Conservation (phyloP, 2,113 vertebrate genomes). For the Quiscalus mexicanus region DNA sequence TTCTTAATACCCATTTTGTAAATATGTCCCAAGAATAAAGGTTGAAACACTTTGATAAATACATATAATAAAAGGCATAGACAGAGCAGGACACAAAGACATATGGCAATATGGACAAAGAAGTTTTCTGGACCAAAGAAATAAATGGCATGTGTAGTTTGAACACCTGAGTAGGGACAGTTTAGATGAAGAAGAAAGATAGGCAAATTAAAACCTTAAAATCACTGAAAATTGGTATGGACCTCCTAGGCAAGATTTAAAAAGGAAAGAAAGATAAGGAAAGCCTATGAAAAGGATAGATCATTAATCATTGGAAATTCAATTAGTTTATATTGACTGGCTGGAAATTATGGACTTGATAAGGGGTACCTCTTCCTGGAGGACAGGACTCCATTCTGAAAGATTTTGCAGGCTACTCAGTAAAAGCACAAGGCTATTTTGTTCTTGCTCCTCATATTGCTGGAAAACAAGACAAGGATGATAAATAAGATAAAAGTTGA, state of each 20-base stretch:
- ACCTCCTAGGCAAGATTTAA: slow-evolving; percentile 41
- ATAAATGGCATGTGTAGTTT: slow-evolving; percentile 71
- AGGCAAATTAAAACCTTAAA: slow-evolving; percentile 70
- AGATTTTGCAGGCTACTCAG: background rate
- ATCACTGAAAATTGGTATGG: slow-evolving; percentile 61
- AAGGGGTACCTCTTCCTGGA: slow-evolving; percentile 57
- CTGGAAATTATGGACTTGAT: slow-evolving; percentile 73
- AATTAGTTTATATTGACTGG: slow-evolving; percentile 74
- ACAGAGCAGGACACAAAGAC: slow-evolving; percentile 58
- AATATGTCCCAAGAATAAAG: slow-evolving; percentile 13
- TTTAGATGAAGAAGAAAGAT: slow-evolving; percentile 75
- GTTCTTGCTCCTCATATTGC: slow-evolving; percentile 40
- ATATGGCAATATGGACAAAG: slow-evolving; percentile 12
- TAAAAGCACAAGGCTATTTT: slow-evolving; percentile 23
- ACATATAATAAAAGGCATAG: slow-evolving; percentile 49
- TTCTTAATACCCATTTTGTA: background rate
- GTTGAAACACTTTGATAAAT: slow-evolving; percentile 45
- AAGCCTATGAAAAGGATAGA: slow-evolving; percentile 50
- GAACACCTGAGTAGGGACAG: slow-evolving; percentile 41
- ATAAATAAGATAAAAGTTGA: slow-evolving; percentile 57
- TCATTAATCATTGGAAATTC: slow-evolving; percentile 75
- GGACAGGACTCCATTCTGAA: slow-evolving; percentile 29
- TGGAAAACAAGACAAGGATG: slow-evolving; percentile 61
- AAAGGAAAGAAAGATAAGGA: slow-evolving; percentile 66
- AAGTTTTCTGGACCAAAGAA: slow-evolving; percentile 66